phyloP scores from a whole-genome alignment of 2,797 vertebrate species.

The Heterohyrax brucei region DNA sequence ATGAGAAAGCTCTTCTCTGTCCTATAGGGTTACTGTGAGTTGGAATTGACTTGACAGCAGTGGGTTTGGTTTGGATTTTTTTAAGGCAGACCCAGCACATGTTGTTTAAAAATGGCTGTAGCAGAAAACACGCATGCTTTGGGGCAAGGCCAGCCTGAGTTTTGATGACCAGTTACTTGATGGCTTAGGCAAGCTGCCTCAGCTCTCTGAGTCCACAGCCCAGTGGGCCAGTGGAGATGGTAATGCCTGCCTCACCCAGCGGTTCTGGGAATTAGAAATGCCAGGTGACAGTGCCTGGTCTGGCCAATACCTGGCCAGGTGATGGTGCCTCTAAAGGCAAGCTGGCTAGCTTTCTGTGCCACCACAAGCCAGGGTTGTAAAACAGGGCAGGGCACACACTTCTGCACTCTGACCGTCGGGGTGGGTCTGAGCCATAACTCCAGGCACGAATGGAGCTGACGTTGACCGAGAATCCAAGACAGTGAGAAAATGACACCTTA shows the following conservation, averaged over 20 bases:
- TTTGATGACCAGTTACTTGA: not conserved
- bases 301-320: no score
- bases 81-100: not conserved
- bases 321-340: accelerated
- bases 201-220: not conserved
- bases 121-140: not conserved
- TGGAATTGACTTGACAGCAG: no score
- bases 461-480: not conserved
- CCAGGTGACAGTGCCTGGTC: accelerated
- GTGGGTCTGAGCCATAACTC: not conserved
- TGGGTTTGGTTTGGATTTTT: no score
- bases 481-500: not conserved
- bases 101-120: not conserved
- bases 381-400: accelerated
- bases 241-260: accelerated
- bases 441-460: not conserved
- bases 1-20: no score
- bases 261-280: not conserved
- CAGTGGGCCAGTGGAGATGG: not conserved
- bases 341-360: accelerated
- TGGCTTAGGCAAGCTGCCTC: not conserved
- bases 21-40: no score
- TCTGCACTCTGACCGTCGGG: accelerated
- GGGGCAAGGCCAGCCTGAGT: not conserved
- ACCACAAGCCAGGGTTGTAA: accelerated